Percentiles rank a stretch among this genome's conserved stretches.
These are phyloP conservation scores for Stenopsyche tienmushanensis DNA, from an alignment of 1,140 invertebrate genomes.

Conservation along the genomic window DNA sequence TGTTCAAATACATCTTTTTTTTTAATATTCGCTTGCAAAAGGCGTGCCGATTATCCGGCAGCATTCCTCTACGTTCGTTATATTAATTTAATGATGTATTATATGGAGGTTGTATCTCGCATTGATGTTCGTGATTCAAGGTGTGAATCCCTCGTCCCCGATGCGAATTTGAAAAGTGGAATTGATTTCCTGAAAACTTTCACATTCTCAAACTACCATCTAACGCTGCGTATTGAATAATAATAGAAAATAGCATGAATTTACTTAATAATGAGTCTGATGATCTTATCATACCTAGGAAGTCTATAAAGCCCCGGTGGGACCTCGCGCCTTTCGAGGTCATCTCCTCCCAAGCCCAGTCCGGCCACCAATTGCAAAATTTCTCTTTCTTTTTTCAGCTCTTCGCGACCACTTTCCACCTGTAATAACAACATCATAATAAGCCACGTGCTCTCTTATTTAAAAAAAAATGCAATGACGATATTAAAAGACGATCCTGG, in stretches of 20 bases:
- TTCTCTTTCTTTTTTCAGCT: slow-evolving; percentile 86
- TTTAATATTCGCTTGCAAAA: too few relatives aligned
- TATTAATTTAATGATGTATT: too few relatives aligned
- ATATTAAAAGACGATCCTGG: too few relatives aligned
- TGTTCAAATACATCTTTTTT: too few relatives aligned
- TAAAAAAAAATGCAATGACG: too few relatives aligned
- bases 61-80: too few relatives aligned
- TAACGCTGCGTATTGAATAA: too few relatives aligned
- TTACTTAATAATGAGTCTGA: not conserved
- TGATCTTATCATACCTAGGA: slow-evolving; percentile 48
- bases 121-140: not conserved
- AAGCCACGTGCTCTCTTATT: too few relatives aligned
- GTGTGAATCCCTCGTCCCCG: not conserved
- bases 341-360: slow-evolving; percentile 77
- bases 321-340: slow-evolving; percentile 66
- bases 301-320: slow-evolving; percentile 46
- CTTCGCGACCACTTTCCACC: slow-evolving; percentile 63
- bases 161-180: not conserved
- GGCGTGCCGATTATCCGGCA: too few relatives aligned
- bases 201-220: too few relatives aligned
- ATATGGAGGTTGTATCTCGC: not conserved
- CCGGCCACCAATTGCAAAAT: slow-evolving; percentile 89
- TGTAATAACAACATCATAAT: slow-evolving; percentile 50
- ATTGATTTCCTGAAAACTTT: not conserved
- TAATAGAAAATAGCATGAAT: too few relatives aligned